Evolutionary conservation across 1,140 invertebrate species (phyloP), one percentile per base, ranked within the genome.

Genomic region (Lordiphosa mommai): DNA sequence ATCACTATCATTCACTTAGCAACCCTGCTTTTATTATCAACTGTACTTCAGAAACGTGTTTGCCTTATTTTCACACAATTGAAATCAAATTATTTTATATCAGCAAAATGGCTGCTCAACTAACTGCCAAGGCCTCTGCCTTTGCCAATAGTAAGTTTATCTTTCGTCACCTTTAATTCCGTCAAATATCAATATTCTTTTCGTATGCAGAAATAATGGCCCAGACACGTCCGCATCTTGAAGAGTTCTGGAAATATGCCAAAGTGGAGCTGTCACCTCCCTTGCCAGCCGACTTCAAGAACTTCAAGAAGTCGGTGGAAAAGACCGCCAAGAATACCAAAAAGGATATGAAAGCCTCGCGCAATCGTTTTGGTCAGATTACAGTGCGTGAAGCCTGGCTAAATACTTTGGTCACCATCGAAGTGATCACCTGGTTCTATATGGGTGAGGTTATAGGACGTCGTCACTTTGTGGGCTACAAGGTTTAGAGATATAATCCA

Each of bases 361-460:
- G 91, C 89, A 63, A 94, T n/a, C 91, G 92, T 43, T 97, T 95
- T 91, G 95, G 94, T 87, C 89, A 96, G 17, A 84, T 96, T 2
- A 94, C 96, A 10, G 94, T 99, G 2, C 93, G 91, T 89, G 96
- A 99, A 89, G 97, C 94, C 3, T 94, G 93, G 91, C 86, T 99
- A 2, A 99, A 99, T 86, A 93, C 95, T 0, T 88, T 99, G 6
- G 93, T 99, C 1, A 93, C 92, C 16, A 89, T 93, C 40, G 98
- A 99, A 91, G 93, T 99, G 20, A 86, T 93, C 16, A 96, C 94
- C 88, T 99, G 97, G 96, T 99, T 99, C 90, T 99, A 94, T 87
- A 91, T 99, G 77, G 98, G 98, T 69, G 98, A 99, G 93, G 95
- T 95, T 80, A 98, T 99, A 90, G 98, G 98, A 76, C 97, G 97